phyloP scores from a whole-genome alignment of 2,113 vertebrate species.

The Seriola rivoliana region DNA sequence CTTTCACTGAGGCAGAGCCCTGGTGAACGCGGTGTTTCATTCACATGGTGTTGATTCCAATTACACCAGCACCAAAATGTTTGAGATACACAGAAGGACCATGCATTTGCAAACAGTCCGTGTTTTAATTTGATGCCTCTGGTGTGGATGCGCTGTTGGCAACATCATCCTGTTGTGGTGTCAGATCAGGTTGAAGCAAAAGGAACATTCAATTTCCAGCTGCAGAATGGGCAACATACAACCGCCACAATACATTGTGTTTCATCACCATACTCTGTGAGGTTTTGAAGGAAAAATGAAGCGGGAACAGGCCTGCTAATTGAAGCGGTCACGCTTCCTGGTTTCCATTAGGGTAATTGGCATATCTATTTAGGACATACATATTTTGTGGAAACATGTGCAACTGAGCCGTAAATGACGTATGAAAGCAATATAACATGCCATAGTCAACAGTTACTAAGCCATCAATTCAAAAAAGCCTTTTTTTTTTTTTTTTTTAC shows the following conservation, averaged over 20 bases:
- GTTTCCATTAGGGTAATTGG: constrained; percentile 81
- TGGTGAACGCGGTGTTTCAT: constrained; percentile 44
- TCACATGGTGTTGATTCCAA: constrained; percentile 67
- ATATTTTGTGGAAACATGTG: constrained; percentile 72
- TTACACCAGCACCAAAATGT: constrained; percentile 60
- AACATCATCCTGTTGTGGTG: constrained; percentile 51
- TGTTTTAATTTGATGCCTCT: constrained; percentile 62
- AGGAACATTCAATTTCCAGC: constrained; percentile 62
- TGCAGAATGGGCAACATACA: constrained; percentile 45
- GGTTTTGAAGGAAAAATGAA: constrained; percentile 75
- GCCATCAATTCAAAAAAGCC: constrained; percentile 21
- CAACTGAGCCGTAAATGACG: constrained; percentile 75
- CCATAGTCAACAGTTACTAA: constrained; percentile 35
- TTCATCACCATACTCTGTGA: constrained; percentile 75
- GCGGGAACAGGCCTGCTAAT: constrained; percentile 75
- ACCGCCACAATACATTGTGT: constrained; percentile 53
- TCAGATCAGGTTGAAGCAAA: constrained; percentile 61
- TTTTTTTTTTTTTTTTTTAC: constrained; percentile 36
- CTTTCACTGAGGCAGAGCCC: constrained; percentile 22
- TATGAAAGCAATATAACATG: constrained; percentile 62
- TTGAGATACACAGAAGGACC: constrained; percentile 46
- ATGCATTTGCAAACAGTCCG: constrained; percentile 54
- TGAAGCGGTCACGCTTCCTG: constrained; percentile 77
- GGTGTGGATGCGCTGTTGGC: constrained; percentile 35
- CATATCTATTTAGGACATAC: constrained; percentile 80